Evolutionary conservation across 2,888 invertebrate species (phyloP), one percentile per base, ranked within the genome.

Genomic region (Myopa tessellatipennis): DNA sequence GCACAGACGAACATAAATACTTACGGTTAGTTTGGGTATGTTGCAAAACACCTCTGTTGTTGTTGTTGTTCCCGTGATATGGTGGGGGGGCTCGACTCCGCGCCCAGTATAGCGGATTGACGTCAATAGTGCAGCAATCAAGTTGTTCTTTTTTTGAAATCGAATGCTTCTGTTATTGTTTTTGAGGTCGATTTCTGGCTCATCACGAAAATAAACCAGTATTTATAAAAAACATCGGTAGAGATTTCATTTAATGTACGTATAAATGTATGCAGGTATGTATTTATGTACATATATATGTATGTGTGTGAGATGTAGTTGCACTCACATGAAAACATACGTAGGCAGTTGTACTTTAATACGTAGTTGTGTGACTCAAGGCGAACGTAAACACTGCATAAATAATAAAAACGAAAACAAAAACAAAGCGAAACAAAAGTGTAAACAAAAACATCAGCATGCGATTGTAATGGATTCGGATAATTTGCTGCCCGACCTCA

Each of bases 51-150:
- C 4, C 12, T 65, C 12, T 65, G 65, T 65, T 58, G 16, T 58
- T 58, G 16, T 58, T 58, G 38, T 7, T 52, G 40, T 70, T n/a
- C 34, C 50, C 14, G 34, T 3, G 4, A 45, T 4, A 18, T 52
- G n/a, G 12, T 34, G 10, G 34, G 34, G 34, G 38, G 65, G 65
- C 65, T 65, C 34, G 65, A 4, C 65, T 65, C 63, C 12, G 12
- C 34, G 18, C 63, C 34, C 2, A 16, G 14, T 38, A 1, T 12
- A 10, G 16, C 40, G 4, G 4, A 14, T 50, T 52, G 52, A 55
- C 70, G 55, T 70, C 70, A 52, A 55, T 50, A 50, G 70, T 55
- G 50, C 55, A 70, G 70, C 55, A 16, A 50, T 12, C 50, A 6
- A 70, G 4, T 40, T 68, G 26, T 45, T 50, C 12, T 70, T 70